Conservation (phyloP, 2,888 invertebrate genomes). For the Drosophila antonietae region DNA sequence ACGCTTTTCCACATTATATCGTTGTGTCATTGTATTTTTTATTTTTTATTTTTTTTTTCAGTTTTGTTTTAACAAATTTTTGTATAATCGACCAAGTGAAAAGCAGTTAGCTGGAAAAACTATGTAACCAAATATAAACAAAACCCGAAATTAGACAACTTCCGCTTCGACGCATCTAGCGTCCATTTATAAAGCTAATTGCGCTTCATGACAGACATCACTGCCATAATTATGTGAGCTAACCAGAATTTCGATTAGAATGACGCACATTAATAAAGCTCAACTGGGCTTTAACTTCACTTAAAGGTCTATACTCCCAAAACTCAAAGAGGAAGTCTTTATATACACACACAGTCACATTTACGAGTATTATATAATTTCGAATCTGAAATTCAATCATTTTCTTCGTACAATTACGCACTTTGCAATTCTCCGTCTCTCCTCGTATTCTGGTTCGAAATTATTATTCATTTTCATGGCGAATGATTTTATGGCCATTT, state of each 20-base stretch:
- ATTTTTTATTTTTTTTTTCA: too few relatives aligned
- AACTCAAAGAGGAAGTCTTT: constrained; percentile 18
- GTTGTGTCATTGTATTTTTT: constrained; percentile 39
- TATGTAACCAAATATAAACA: constrained; percentile 17
- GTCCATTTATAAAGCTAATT: constrained; percentile 51
- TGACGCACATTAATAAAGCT: constrained; percentile 8
- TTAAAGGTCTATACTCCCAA: constrained; percentile 1
- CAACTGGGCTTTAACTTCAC: constrained; percentile 7
- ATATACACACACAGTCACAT: not conserved
- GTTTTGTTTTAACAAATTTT: constrained; percentile 22
- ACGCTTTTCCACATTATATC: constrained; percentile 38
- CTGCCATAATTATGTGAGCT: constrained; percentile 25
- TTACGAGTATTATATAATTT: constrained; percentile 22
- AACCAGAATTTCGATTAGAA: constrained; percentile 26
- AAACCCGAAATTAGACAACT: constrained; percentile 49
- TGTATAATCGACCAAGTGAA: constrained; percentile 33
- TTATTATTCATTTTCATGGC: constrained; percentile 50
- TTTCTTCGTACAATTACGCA: constrained; percentile 44
- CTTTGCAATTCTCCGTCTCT: constrained; percentile 8
- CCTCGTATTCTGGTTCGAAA: constrained; percentile 15
- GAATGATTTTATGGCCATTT: constrained; percentile 40
- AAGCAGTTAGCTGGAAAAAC: constrained; percentile 30
- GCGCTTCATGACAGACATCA: constrained; percentile 43
- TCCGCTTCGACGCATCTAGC: constrained; percentile 44
- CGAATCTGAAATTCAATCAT: constrained; percentile 5